Percentiles rank a stretch among this genome's conserved stretches.
Conservation (phyloP, 53 echinoderm and acorn worm genomes). For the Pentamera pediparva region DNA sequence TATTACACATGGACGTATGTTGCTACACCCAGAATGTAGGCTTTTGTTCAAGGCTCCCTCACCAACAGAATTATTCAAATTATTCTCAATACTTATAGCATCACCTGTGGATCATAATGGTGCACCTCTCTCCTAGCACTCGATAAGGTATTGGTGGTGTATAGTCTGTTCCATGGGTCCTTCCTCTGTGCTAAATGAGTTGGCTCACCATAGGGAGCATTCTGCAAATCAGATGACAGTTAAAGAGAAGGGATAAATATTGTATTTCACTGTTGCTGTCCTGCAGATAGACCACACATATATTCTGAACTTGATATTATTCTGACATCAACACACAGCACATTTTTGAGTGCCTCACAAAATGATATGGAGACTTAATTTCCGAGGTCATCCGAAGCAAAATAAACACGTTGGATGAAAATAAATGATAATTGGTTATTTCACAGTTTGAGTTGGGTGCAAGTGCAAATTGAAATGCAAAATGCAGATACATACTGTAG, state of each 20-base stretch:
- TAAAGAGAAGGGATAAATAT: not conserved
- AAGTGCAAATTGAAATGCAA: too few relatives aligned
- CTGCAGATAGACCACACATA: too few relatives aligned
- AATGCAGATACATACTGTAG: too few relatives aligned
- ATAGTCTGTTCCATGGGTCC: slow-evolving; percentile 92
- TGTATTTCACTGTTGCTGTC: too few relatives aligned
- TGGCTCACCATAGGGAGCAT: slow-evolving; percentile 58
- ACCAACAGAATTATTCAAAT: not conserved
- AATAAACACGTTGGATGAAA: too few relatives aligned
- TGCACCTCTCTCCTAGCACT: slow-evolving; percentile 84
- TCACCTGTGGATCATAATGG: slow-evolving; percentile 83
- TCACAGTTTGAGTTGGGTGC: too few relatives aligned
- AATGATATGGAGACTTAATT: too few relatives aligned
- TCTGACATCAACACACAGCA: not conserved
- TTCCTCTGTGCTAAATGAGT: slow-evolving; percentile 85
- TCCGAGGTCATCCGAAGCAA: too few relatives aligned
- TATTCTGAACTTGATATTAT: not conserved
- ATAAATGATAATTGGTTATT: too few relatives aligned
- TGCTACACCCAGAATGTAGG: not conserved
- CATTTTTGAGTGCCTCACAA: not conserved
- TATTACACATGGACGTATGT: not conserved
- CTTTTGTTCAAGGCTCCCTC: not conserved
- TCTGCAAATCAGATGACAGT: slow-evolving; percentile 23
- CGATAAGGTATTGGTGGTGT: slow-evolving; percentile 73
- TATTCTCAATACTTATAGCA: not conserved